Evolutionary conservation across 2,797 vertebrate species (phyloP).

Genomic region (Hemitrygon akajei): DNA sequence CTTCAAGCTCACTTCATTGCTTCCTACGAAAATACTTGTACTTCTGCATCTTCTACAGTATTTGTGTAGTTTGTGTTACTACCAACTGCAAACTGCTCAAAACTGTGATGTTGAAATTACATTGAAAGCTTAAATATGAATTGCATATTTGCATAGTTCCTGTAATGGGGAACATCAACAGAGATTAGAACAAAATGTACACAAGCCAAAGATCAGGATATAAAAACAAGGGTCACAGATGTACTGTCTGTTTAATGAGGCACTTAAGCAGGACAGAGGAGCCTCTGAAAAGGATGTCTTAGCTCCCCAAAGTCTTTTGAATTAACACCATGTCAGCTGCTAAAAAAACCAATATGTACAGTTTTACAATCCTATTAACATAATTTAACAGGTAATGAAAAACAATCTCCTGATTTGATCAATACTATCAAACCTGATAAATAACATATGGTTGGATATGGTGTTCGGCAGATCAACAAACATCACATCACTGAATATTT

Average conservation of each 20-base stretch:
- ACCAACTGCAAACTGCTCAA: background rate
- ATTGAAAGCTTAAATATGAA: background rate
- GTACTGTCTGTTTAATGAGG: background rate
- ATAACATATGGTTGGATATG: background rate
- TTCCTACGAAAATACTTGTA: background rate
- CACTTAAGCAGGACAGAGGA: background rate
- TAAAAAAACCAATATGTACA: background rate
- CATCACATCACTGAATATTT: background rate
- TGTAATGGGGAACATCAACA: background rate
- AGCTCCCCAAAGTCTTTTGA: background rate
- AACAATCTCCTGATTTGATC: background rate
- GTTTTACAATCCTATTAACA: background rate
- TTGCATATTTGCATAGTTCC: background rate
- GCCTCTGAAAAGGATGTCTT: too few species aligned
- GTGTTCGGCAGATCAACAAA: background rate
- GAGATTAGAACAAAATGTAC: background rate
- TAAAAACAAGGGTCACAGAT: background rate
- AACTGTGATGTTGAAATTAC: background rate
- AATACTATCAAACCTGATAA: background rate
- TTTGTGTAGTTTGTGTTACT: background rate
- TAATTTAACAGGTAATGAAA: background rate
- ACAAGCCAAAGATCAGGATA: background rate
- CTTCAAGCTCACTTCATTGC: background rate
- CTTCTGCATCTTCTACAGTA: background rate
- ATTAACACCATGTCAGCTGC: background rate